Evolutionary conservation across 2,113 vertebrate species (phyloP).

Genomic region (Ammospiza caudacuta): DNA sequence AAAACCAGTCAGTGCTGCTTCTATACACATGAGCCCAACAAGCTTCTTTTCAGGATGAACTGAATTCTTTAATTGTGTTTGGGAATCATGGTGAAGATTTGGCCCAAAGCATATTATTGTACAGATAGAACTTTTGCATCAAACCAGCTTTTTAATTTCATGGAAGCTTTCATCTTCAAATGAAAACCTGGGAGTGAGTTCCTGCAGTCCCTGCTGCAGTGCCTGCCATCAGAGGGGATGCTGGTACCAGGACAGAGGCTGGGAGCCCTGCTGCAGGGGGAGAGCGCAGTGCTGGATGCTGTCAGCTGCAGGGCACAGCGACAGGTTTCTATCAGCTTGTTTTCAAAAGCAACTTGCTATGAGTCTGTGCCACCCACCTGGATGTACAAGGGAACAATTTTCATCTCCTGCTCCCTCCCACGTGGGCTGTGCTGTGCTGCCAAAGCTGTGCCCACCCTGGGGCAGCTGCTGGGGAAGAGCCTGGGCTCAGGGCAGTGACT

Average conservation of each 20-base stretch:
- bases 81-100: background rate
- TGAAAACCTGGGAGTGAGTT: background rate
- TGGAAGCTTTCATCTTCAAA: background rate
- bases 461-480: background rate
- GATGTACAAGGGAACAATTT: background rate
- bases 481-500: background rate
- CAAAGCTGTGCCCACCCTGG: background rate
- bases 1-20: background rate
- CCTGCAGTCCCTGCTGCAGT: background rate
- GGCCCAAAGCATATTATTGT: background rate
- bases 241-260: background rate
- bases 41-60: background rate
- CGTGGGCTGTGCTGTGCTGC: rapidly evolving
- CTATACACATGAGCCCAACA: rapidly evolving
- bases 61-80: background rate
- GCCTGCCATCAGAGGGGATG: background rate
- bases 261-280: background rate
- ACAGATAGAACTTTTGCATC: background rate
- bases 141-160: background rate
- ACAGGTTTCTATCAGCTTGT: no score
- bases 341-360: background rate
- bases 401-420: background rate
- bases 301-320: background rate
- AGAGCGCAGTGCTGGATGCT: background rate
- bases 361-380: background rate